Conservation (phyloP, 2,888 invertebrate genomes). For the Drosophila macrospina region DNA sequence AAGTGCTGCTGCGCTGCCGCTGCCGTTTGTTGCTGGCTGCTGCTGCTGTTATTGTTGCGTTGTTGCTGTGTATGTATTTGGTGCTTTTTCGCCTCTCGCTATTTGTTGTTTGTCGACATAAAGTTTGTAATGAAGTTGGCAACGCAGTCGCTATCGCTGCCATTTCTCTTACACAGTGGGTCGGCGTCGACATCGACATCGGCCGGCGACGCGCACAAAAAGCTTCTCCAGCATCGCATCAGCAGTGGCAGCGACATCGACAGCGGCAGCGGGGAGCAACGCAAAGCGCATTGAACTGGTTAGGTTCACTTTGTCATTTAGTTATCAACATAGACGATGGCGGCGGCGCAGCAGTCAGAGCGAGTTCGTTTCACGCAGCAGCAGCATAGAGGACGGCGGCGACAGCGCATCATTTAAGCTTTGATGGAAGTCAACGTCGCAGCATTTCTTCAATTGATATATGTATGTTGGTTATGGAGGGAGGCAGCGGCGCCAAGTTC, state of each 20-base stretch:
- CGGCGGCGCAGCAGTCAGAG: conserved; percentile 29
- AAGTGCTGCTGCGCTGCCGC: conserved; percentile 52
- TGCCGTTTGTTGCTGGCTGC: not conserved
- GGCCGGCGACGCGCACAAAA: conserved; percentile 27
- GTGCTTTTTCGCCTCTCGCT: conserved; percentile 44
- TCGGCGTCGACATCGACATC: conserved; percentile 5
- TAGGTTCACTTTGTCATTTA: conserved; percentile 57
- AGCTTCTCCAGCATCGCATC: conserved; percentile 39
- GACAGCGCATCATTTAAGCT: conserved; percentile 42
- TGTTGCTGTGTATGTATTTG: conserved; percentile 50
- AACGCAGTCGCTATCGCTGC: conserved; percentile 7
- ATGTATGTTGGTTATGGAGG: not conserved
- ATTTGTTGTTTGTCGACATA: conserved; percentile 32
- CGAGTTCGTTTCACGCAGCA: conserved; percentile 4
- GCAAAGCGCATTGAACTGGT: conserved; percentile 77
- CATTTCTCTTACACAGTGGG: conserved; percentile 9
- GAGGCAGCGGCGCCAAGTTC: conserved; percentile 4
- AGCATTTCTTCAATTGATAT: conserved; percentile 45
- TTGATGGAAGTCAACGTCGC: conserved; percentile 26
- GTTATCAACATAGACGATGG: conserved; percentile 67
- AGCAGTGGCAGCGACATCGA: conserved; percentile 5
- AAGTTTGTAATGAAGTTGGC: conserved; percentile 47
- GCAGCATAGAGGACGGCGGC: not conserved
- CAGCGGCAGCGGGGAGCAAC: conserved; percentile 44
- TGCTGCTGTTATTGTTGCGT: not conserved